Conservation (phyloP, 2,113 vertebrate species). For the Lampris incognitus region DNA sequence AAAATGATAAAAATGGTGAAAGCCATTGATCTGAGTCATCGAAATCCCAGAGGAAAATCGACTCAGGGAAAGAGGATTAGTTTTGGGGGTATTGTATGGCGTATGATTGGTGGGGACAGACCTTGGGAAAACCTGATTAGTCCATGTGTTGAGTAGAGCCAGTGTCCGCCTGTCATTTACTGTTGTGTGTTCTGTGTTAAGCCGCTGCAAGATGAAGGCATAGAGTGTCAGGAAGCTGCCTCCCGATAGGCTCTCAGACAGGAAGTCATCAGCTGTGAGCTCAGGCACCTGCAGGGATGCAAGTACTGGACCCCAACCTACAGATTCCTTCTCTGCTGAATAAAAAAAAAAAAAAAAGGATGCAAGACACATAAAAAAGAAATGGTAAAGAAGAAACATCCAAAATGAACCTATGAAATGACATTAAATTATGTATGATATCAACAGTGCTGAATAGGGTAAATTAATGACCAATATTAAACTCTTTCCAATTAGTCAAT, state of each 20-base stretch:
- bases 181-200: conserved; percentile 90
- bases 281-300: conserved; percentile 96
- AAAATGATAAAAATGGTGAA: not conserved
- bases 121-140: conserved; percentile 92
- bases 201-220: conserved; percentile 91
- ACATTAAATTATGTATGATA: not conserved
- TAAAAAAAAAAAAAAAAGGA: conserved; percentile 17
- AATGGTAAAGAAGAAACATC: not conserved
- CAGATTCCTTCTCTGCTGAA: conserved; percentile 79
- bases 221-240: conserved; percentile 95
- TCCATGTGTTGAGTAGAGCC: conserved; percentile 89
- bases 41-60: not conserved
- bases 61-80: not conserved
- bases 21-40: not conserved
- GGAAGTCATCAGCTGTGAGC: conserved; percentile 93
- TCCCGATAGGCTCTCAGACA: conserved; percentile 91
- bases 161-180: conserved; percentile 90
- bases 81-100: not conserved
- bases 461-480: not conserved
- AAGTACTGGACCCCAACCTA: conserved; percentile 93
- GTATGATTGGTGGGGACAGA: conserved; percentile 49
- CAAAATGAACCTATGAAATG: not conserved
- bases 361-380: not conserved
- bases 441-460: not conserved
- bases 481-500: not conserved